Evolutionary conservation across 2,888 invertebrate species (phyloP), one percentile per base, ranked within the genome.

Genomic region (Caenorhabditis imperialis): DNA sequence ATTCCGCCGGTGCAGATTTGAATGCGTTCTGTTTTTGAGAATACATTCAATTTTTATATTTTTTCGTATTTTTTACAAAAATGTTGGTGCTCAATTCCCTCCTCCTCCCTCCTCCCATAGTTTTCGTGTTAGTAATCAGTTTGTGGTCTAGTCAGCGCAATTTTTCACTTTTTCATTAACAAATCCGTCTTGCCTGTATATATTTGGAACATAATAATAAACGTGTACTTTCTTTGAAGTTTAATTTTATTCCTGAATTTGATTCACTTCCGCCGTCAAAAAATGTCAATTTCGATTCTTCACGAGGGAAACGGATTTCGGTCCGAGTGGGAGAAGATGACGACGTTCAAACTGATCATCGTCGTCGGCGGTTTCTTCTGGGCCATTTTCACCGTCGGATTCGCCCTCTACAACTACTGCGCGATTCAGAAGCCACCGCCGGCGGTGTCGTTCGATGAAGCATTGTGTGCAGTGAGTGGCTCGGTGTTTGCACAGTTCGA

Each of bases 131-230:
- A 44, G 44, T 44, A 12, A 23, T 44, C 30, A 55, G 65, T 55
- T 48, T 57, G 55, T 33, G 53, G 51, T 58, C 51, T 51, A 69
- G 53, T 58, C 69, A 69, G 23, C 35, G 51, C 37, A 57, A 14
- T 67, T 35, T 55, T 67, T 57, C 47, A 65, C 45, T 55, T 54
- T 42, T 42, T n/a, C 22, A 22, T 18, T 27, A 27, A 30, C 50
- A 35, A 51, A 16, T 8, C 27, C 44, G 38, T 65, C 65, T 65
- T 65, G 65, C 65, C 65, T 65, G 65, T 65, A 65, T 57, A 65
- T 55, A 57, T 63, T 65, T 55, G 65, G 33, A 65, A 23, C 35
- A 27, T 33, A 18, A 35, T 35, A 55, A 57, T 57, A 65, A 65
- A 65, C 65, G 65, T 65, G 65, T 65, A 65, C 48, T 57, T 60